A percentile compares a stretch with the other conserved stretches of the same genome.
phyloP scores from a whole-genome alignment of 1,140 invertebrate species.

The Drosophila carrolli region DNA sequence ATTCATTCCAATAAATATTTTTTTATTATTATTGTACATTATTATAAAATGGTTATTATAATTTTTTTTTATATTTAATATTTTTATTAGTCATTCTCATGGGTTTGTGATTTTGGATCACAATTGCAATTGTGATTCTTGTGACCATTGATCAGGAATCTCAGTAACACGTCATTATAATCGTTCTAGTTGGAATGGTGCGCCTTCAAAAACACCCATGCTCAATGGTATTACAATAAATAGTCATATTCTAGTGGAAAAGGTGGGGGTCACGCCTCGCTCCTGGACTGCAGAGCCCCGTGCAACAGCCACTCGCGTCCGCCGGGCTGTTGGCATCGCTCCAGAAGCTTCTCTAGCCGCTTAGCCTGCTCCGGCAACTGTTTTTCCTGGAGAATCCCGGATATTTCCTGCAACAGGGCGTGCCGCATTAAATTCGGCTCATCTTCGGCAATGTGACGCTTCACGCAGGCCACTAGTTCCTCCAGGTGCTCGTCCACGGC shows the following conservation, averaged over 20 bases:
- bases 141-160: not conserved
- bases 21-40: no score
- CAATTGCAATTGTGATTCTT: not conserved
- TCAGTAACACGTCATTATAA: conserved; percentile 2
- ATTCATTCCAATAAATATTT: not conserved
- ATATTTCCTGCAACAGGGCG: conserved; percentile 53
- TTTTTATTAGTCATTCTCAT: not conserved
- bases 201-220: not conserved
- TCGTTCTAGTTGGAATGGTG: conserved; percentile 10
- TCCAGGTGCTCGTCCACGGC: conserved; percentile 91
- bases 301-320: conserved; percentile 60
- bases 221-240: conserved; percentile 25
- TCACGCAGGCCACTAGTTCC: conserved; percentile 87
- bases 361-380: conserved; percentile 12
- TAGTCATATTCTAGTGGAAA: conserved; percentile 1
- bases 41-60: not conserved
- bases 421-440: conserved; percentile 69
- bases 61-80: conserved; percentile 4
- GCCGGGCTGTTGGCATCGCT: conserved; percentile 45
- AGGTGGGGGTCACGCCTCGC: conserved; percentile 18
- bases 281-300: conserved; percentile 33
- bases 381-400: conserved; percentile 27
- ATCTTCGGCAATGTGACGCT: conserved; percentile 84
- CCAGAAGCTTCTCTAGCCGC: conserved; percentile 44
- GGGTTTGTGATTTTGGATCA: not conserved